phyloP scores from a whole-genome alignment of 2,888 invertebrate species.

The Spialia ferax region DNA sequence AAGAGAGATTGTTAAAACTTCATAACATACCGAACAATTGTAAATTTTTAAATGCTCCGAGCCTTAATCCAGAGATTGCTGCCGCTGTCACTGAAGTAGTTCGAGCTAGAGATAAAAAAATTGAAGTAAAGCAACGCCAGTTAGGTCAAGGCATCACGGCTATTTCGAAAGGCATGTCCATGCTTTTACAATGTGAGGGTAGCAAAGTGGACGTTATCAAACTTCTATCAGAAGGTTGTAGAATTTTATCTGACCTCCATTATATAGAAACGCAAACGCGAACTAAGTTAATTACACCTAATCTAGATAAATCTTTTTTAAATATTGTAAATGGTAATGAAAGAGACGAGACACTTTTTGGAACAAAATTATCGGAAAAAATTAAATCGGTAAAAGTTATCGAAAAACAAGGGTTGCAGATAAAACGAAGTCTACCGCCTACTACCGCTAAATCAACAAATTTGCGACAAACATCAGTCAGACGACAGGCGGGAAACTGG shows the following conservation, averaged over 20 bases:
- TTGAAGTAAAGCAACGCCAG: too few relatives aligned
- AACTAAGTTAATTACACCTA: background rate
- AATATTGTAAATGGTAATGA: background rate
- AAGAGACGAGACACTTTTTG: background rate
- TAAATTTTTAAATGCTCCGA: too few relatives aligned
- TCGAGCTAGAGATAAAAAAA: too few relatives aligned
- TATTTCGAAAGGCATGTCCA: background rate
- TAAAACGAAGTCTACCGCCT: background rate
- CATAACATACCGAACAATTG: too few relatives aligned
- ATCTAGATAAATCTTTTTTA: background rate
- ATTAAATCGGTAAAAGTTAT: background rate
- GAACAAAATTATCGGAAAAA: background rate
- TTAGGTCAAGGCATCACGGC: background rate
- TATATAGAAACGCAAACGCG: background rate
- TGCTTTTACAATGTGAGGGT: too few relatives aligned
- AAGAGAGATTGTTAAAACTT: too few relatives aligned
- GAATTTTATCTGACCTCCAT: background rate
- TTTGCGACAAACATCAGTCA: background rate
- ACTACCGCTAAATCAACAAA: too few relatives aligned
- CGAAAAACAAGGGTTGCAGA: background rate
- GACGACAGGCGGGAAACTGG: conserved; percentile 8
- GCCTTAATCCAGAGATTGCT: too few relatives aligned
- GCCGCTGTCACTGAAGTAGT: too few relatives aligned
- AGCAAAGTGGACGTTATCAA: background rate
- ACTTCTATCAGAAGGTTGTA: background rate